A percentile compares a stretch with the other conserved stretches of the same genome.
Conservation (phyloP, 2,797 vertebrate species). For the Fratercula arctica region DNA sequence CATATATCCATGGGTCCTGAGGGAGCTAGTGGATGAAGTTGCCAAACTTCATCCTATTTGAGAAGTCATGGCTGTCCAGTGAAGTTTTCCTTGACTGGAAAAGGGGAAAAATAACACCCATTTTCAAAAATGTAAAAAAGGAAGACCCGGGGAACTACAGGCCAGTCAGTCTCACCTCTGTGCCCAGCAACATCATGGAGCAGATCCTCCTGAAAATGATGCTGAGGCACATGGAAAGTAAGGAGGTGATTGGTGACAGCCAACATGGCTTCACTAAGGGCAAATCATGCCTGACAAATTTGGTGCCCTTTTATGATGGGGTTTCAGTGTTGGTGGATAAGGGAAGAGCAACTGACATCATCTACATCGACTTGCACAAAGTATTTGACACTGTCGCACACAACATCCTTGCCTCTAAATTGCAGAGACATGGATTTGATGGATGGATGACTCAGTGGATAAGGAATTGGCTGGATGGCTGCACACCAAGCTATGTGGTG, state of each 20-base stretch:
- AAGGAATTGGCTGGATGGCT: not conserved
- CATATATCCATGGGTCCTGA: not conserved
- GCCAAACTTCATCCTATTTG: not conserved
- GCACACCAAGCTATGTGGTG: not conserved
- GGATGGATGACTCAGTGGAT: not conserved
- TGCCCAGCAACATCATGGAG: not conserved
- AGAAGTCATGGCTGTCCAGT: not conserved
- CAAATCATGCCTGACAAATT: not conserved
- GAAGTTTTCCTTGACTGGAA: not conserved
- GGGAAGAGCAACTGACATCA: not conserved
- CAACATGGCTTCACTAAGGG: not conserved
- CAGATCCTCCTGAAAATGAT: not conserved
- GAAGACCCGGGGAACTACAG: not conserved
- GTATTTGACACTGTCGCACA: not conserved
- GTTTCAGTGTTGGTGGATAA: not conserved
- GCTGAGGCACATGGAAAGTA: not conserved
- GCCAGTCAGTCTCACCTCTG: not conserved
- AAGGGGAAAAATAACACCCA: not conserved
- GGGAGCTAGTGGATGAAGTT: not conserved
- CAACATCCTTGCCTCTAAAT: not conserved
- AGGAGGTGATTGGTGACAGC: not conserved
- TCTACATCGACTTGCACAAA: not conserved
- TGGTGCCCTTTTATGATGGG: not conserved
- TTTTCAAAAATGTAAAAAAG: not conserved
- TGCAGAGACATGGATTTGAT: not conserved